These are phyloP conservation scores for Orthosia gothica DNA, from an alignment of 2,888 invertebrate species.

Conservation along the genomic window DNA sequence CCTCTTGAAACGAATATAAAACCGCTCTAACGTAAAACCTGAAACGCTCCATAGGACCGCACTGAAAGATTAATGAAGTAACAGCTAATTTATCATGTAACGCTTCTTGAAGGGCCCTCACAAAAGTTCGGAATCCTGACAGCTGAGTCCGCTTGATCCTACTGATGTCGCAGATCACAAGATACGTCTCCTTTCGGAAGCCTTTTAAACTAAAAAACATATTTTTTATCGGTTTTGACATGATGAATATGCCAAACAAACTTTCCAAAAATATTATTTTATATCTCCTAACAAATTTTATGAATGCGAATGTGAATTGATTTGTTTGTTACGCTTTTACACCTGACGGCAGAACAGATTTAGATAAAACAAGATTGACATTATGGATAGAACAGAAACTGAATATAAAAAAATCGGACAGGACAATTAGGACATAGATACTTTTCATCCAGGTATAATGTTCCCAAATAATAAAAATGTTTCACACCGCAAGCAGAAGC, in stretches of 20 bases:
- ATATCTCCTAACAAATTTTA: too few relatives aligned
- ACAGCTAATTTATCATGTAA: constrained; percentile 72
- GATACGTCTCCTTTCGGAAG: constrained; percentile 27
- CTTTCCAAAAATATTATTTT: neutral
- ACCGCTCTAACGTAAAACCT: constrained; percentile 3
- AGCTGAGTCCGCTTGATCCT: constrained; percentile 47
- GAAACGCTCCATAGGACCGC: constrained; percentile 36
- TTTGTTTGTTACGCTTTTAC: too few relatives aligned
- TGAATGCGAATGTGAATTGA: too few relatives aligned
- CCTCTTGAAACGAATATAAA: constrained; percentile 29
- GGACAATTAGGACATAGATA: too few relatives aligned
- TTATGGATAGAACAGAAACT: too few relatives aligned
- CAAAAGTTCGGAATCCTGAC: constrained; percentile 63
- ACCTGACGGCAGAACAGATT: too few relatives aligned
- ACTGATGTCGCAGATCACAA: constrained; percentile 34
- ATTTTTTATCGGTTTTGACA: constrained; percentile 31
- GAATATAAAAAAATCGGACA: too few relatives aligned
- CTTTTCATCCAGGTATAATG: too few relatives aligned
- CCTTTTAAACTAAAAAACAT: constrained; percentile 37
- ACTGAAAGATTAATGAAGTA: constrained; percentile 69
- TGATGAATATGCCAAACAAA: neutral
- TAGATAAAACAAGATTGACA: too few relatives aligned
- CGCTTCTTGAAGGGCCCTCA: constrained; percentile 60
- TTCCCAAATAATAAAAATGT: too few relatives aligned
- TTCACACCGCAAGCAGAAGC: too few relatives aligned